Evolutionary conservation across 2,888 invertebrate genomes (phyloP).

Genomic region (Odontothrips loti): DNA sequence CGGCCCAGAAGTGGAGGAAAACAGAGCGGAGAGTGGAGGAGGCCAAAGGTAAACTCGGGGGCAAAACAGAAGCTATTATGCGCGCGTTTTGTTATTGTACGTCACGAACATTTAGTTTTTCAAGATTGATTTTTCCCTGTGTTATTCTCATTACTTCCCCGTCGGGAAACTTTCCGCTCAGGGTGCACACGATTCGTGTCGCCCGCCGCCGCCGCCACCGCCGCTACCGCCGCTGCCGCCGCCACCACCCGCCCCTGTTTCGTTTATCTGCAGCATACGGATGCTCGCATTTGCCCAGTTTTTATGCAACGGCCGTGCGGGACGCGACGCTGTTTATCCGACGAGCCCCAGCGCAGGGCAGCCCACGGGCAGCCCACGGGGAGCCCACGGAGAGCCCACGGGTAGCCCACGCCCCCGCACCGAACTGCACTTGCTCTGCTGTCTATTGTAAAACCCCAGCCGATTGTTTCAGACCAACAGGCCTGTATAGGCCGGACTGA

Average conservation of each 20-base stretch:
- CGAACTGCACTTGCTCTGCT: neutral
- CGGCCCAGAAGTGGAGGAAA: slow-evolving; percentile 29
- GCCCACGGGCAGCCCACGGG: no score
- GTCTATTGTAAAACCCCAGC: neutral
- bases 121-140: no score
- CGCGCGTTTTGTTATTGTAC: no score
- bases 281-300: neutral
- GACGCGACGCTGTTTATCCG: neutral
- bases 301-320: neutral
- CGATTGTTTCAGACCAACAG: neutral
- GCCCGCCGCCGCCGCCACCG: slow-evolving; percentile 42
- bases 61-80: no score
- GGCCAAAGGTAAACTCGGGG: no score
- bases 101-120: no score
- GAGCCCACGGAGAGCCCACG: neutral
- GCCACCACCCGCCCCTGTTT: slow-evolving; percentile 39
- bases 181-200: slow-evolving; percentile 47
- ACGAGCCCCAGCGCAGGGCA: neutral
- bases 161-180: slow-evolving; percentile 39
- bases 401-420: no score
- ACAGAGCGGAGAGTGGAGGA: slow-evolving; percentile 32
- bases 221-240: slow-evolving; percentile 39
- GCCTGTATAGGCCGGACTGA: no score
- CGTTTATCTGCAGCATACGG: slow-evolving; percentile 6
- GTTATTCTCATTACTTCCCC: no score